phyloP scores from a whole-genome alignment of 2,888 invertebrate genomes.

The Cheiracanthium punctorium region DNA sequence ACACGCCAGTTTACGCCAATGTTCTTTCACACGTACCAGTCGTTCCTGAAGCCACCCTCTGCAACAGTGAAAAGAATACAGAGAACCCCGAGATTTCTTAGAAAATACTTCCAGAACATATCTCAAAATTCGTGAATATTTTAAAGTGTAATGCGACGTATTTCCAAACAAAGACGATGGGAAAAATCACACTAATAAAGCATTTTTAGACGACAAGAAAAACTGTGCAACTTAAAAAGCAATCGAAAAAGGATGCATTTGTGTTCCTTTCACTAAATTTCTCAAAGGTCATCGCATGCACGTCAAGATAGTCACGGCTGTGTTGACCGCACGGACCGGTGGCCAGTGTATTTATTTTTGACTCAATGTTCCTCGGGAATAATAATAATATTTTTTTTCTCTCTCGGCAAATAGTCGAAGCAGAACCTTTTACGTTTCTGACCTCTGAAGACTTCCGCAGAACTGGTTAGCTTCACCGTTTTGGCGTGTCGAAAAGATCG shows the following conservation, averaged over 20 bases:
- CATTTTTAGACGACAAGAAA: not conserved
- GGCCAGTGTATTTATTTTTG: slow-evolving; percentile 35
- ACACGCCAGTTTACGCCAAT: no score
- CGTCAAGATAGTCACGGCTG: slow-evolving; percentile 38
- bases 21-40: no score
- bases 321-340: slow-evolving; percentile 35
- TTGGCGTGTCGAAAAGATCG: slow-evolving; percentile 35
- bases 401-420: slow-evolving; percentile 42
- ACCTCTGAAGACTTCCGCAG: slow-evolving; percentile 60
- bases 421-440: slow-evolving; percentile 55
- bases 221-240: not conserved
- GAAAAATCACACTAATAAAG: not conserved
- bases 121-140: no score
- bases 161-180: not conserved
- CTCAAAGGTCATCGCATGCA: slow-evolving; percentile 41
- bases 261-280: slow-evolving; percentile 20
- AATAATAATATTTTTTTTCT: slow-evolving; percentile 26
- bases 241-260: slow-evolving; percentile 7
- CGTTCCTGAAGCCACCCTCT: no score
- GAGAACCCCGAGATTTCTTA: no score
- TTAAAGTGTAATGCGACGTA: no score
- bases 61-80: no score
- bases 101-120: no score
- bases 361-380: slow-evolving; percentile 26
- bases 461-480: slow-evolving; percentile 48